A percentile compares a stretch with the other conserved stretches of the same genome.
Evolutionary conservation across 2,888 invertebrate genomes (phyloP).

Genomic region (Athalia circularis): DNA sequence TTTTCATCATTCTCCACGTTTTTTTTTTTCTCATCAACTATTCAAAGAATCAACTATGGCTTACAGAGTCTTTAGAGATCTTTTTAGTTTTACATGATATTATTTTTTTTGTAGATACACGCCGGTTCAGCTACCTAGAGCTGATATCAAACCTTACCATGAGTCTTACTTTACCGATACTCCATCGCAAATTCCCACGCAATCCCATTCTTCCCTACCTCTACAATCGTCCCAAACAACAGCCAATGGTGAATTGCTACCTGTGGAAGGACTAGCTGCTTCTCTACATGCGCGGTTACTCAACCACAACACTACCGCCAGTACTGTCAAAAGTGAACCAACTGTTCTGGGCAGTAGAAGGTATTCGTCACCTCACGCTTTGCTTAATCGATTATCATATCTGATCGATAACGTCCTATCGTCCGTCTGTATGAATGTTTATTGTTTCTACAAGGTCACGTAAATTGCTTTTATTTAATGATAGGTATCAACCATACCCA

Average conservation of each 20-base stretch:
- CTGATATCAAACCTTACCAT: conserved; percentile 84
- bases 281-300: conserved; percentile 88
- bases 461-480: conserved; percentile 1
- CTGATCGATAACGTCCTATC: too few species aligned
- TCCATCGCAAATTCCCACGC: conserved; percentile 68
- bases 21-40: not conserved
- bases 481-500: conserved; percentile 71
- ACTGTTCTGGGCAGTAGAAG: conserved; percentile 61
- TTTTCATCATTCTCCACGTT: not conserved
- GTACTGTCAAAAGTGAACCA: conserved; percentile 65
- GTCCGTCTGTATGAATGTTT: not conserved
- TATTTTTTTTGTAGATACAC: conserved; percentile 72
- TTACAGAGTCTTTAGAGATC: not conserved
- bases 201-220: conserved; percentile 69
- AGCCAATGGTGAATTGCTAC: conserved; percentile 68
- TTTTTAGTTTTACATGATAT: conserved; percentile 13
- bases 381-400: not conserved
- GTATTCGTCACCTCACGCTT: conserved; percentile 40
- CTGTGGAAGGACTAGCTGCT: conserved; percentile 85
- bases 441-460: not conserved
- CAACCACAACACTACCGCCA: conserved; percentile 75
- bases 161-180: conserved; percentile 82
- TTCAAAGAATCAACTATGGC: not conserved
- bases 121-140: conserved; percentile 79
- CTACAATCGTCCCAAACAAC: conserved; percentile 67